Evolutionary conservation across 37 sponge, comb jelly and placozoan species (phyloP), one percentile per base, ranked within the genome.

Genomic region (Theonella swinhoei): DNA sequence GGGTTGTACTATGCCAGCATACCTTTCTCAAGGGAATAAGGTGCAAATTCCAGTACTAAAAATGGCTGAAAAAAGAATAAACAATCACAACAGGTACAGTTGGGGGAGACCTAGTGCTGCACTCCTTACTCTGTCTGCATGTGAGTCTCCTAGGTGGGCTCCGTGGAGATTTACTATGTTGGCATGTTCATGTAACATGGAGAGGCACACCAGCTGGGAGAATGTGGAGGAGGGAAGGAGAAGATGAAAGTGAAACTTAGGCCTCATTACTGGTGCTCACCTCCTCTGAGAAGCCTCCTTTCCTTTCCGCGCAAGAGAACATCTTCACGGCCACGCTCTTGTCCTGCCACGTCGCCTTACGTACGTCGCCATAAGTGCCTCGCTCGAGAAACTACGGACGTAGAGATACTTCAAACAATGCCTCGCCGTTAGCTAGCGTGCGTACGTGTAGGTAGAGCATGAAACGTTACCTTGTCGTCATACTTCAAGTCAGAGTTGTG

Each of bases 41-140:
- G 92, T 0, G 92, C 92, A 75, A 82, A 92, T 78, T 92, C 92
- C 85, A 92, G 40, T 9, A 92, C 92, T 32, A 92, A 81, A 80
- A 72, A 88, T 3, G 81, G 88, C 75, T 85, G 71, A 1, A 70
- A 0, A 58, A 29, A 76, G n/a, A 39, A 34, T 22, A 39, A 24
- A 64, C 83, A 72, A 0, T 76, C 84, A 65, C 68, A 60, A 30
- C 37, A 42, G 14, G 54, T 14, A 17, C 7, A 47, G 7, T 7
- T 47, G 54, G 14, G 41, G 4, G 37, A 8, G 35, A 33, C 4
- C n/a, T 72, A 8, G 4, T 35, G 31, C 37, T 32, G 73, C 31
- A 72, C 9, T 4, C 9, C 31, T n/a, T 38, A 39, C 38, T 36
- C 29, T 43, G 36, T 42, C 62, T 23, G 29, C 14, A 33, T 41